Evolutionary conservation across 2,888 invertebrate genomes (phyloP), one percentile per base, ranked within the genome.

Genomic region (Zaprionus obscuricornis): DNA sequence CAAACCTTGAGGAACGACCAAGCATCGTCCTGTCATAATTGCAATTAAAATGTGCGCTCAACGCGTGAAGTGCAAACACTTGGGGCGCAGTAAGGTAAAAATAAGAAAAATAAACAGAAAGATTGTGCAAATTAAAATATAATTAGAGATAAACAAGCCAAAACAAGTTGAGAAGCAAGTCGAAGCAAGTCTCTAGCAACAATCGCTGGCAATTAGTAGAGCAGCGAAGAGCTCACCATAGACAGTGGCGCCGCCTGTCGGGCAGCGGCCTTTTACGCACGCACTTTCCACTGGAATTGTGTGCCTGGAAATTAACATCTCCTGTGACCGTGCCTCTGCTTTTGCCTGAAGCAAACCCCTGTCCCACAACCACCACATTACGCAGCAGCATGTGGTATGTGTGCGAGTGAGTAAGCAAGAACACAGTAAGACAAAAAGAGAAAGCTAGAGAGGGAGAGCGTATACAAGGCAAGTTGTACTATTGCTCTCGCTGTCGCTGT

Each of bases 131-230:
- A 83, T 86, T 77, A 81, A 85, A 83, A 82, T 79, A 84, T 86
- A 86, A 86, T 85, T 85, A 85, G 74, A 87, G 85, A 81, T 69
- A 86, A 87, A 87, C 85, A 83, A 74, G 62, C 26, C 51, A 47
- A 46, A 64, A 63, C 39, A 55, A 55, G 56, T 14, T 11, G 40
- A 7, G 34, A 40, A 17, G 51, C 34, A 54, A 59, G 47, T 34
- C 34, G 50, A 18, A 27, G 33, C 27, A 43, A 43, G 36, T 8
- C 27, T 29, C n/a, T n/a, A n/a, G 31, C 29, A 31, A 43, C 56
- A 36, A 34, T 47, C 66, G 62, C 39, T 67, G 76, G 70, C 64
- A 71, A 73, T 75, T 78, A 74, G 63, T 65, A 39, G 42, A 40
- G 31, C 16, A 4, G 4, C n/a, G n/a, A 31, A 22, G 27, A 49